A percentile compares a stretch with the other conserved stretches of the same genome.
These are phyloP conservation scores for Sarcophilus harrisii DNA, from an alignment of 2,797 vertebrate genomes.

Conservation along the genomic window DNA sequence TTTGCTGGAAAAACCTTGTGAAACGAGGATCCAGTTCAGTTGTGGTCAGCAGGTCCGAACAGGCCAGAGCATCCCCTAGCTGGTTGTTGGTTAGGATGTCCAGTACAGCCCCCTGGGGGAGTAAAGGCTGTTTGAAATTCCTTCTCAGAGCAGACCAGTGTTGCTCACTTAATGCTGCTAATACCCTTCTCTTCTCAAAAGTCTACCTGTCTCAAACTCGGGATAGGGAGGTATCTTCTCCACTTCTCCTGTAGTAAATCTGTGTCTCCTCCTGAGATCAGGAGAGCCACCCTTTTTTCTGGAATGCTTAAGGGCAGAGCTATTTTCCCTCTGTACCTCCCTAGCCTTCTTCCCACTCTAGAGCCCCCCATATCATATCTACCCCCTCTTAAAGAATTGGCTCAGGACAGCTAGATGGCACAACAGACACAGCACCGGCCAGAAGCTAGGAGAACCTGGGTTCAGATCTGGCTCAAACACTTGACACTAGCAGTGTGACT, in stretches of 20 bases:
- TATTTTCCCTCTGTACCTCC: not conserved
- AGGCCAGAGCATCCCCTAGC: constrained; percentile 66
- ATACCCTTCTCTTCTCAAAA: not conserved
- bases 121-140: not conserved
- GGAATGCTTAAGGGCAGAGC: not conserved
- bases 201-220: not conserved
- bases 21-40: constrained; percentile 34
- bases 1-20: constrained; percentile 55
- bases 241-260: not conserved
- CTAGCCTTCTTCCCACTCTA: not conserved
- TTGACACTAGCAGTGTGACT: too few species aligned
- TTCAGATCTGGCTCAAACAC: too few species aligned
- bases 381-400: not conserved
- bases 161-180: not conserved
- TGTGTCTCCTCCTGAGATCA: not conserved
- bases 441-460: too few species aligned
- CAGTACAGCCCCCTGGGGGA: constrained; percentile 44
- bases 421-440: too few species aligned
- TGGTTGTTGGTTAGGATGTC: constrained; percentile 60
- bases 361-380: not conserved
- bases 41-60: constrained; percentile 31
- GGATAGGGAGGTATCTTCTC: not conserved
- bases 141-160: not conserved
- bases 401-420: too few species aligned
- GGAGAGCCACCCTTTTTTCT: not conserved